A percentile compares a stretch with the other conserved stretches of the same genome.
Conservation (phyloP, 2,113 vertebrate genomes). For the Eidolon helvum region DNA sequence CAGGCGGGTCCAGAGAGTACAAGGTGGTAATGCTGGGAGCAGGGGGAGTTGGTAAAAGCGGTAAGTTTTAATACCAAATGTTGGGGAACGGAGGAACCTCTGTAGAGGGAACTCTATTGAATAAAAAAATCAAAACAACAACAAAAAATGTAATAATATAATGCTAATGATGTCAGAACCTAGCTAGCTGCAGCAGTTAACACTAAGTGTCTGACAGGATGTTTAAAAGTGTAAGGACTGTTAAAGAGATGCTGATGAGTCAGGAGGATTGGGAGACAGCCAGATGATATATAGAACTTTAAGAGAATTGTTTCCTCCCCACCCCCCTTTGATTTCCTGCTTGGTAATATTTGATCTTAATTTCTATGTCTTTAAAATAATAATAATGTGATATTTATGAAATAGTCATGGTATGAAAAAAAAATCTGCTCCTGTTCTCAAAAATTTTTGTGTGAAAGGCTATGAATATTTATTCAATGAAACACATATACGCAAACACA, state of each 20-base stretch:
- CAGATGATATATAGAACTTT: background rate
- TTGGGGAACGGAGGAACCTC: constrained; percentile 20
- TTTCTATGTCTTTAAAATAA: background rate
- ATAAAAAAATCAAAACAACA: background rate
- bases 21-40: constrained; percentile 86
- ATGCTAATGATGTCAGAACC: background rate
- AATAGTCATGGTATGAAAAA: background rate
- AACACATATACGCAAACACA: background rate
- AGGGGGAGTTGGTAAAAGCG: constrained; percentile 85
- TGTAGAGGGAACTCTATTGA: background rate
- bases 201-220: constrained; percentile 2
- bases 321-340: background rate
- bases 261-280: constrained; percentile 57
- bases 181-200: background rate
- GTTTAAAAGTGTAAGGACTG: constrained; percentile 22
- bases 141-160: background rate
- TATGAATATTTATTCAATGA: background rate
- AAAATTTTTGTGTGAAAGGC: background rate
- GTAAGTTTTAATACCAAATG: constrained; percentile 79
- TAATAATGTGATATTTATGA: background rate
- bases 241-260: constrained; percentile 53
- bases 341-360: background rate
- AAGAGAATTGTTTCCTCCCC: background rate
- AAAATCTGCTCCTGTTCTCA: background rate
- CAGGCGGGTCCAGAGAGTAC: constrained; percentile 82